Base-by-base conservation (phyloP, 2,113 vertebrate species). In the Orycteropus afer region DNA sequence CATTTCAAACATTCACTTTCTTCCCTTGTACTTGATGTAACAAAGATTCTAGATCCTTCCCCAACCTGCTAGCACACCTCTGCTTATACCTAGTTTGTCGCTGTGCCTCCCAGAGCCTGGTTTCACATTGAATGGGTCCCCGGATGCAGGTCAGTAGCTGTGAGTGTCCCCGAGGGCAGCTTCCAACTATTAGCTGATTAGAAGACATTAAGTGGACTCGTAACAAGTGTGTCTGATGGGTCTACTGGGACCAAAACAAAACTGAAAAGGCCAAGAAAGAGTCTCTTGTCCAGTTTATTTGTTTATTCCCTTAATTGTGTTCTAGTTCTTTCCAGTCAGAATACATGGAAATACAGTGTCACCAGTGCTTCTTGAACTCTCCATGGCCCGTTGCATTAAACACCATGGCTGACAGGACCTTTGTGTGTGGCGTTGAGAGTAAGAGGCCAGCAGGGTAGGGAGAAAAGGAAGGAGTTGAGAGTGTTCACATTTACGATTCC, bases 401-500 rank as follows among this genome's bases (percentile, higher is more conserved):
- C 1, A 32, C 49, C n/a, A 40, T 0, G 0, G 63, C 74, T 27
- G 42, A 55, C 79, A 49, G 7, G 7, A n/a, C 51, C 25, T 67
- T 42, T 55, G 5, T 17, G 1, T 20, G 6, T 79, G 76, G 12
- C 78, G 55, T 92, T 82, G 76, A 59, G 23, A 57, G n/a, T 14
- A 79, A 79, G 55, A 93, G 78, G 9, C 20, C 37, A 11, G 29
- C 40, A 37, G 67, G 59, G 34, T 63, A 4, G 42, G n/a, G 78
- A 73, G 51, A 83, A 84, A 88, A 89, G 17, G 45, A 83, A 67
- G 51, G 49, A 45, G 57, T 90, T 69, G 13, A 42, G 51, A 53
- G 27, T 79, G 63, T 82, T 91, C 63, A n/a, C 9, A 15, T 65
- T 76, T 18, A 2, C 12, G 32, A 45, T 34, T 89, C 53, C 76